phyloP scores from a whole-genome alignment of 2,888 invertebrate genomes.

The Tortrix viridana region DNA sequence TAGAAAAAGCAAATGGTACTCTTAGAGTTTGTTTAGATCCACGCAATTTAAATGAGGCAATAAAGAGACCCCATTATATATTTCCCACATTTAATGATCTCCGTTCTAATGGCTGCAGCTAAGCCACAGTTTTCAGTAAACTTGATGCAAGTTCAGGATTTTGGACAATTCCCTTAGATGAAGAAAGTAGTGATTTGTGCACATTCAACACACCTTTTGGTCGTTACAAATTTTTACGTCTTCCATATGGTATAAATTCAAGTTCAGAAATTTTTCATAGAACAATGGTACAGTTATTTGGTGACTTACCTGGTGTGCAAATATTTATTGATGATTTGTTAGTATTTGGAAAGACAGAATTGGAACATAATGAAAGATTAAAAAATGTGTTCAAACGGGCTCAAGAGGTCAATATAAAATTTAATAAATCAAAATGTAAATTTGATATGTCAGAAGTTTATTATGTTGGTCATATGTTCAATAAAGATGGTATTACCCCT shows the following conservation, averaged over 20 bases:
- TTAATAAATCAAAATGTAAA: slow-evolving; percentile 39
- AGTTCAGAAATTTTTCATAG: slow-evolving; percentile 41
- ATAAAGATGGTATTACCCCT: too few relatives aligned
- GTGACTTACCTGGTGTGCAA: slow-evolving; percentile 33
- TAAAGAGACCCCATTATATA: neutral
- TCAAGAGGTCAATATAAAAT: slow-evolving; percentile 35
- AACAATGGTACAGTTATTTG: slow-evolving; percentile 35
- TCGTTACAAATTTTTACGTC: slow-evolving; percentile 18
- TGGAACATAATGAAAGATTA: slow-evolving; percentile 31
- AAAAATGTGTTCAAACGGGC: slow-evolving; percentile 33
- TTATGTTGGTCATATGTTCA: too few relatives aligned
- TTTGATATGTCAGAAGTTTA: slow-evolving; percentile 21
- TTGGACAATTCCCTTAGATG: slow-evolving; percentile 16
- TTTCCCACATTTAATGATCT: slow-evolving; percentile 16
- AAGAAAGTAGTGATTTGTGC: slow-evolving; percentile 12
- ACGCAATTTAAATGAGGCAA: too few relatives aligned
- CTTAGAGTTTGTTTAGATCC: slow-evolving; percentile 15
- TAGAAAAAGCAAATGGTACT: slow-evolving; percentile 14
- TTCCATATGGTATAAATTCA: slow-evolving; percentile 43
- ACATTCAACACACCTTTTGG: slow-evolving; percentile 15
- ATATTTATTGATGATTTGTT: slow-evolving; percentile 40
- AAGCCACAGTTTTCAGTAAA: slow-evolving; percentile 10
- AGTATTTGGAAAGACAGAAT: slow-evolving; percentile 23
- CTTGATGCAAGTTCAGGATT: slow-evolving; percentile 13
- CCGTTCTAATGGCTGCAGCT: neutral